Evolutionary conservation across 2,888 invertebrate species (phyloP).

Genomic region (Anticlea derivata): DNA sequence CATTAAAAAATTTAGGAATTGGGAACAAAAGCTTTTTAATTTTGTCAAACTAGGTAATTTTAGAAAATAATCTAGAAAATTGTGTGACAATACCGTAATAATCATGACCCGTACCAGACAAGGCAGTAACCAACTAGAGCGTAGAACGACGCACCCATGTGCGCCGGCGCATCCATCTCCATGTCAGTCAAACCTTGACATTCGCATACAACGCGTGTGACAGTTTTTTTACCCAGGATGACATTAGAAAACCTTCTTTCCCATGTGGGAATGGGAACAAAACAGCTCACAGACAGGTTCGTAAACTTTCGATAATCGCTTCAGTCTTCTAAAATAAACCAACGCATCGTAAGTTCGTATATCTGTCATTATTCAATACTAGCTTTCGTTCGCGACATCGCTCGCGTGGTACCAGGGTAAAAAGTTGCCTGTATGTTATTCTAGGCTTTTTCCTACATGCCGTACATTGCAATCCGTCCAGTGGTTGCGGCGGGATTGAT

Average conservation of each 20-base stretch:
- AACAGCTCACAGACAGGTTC: constrained; percentile 69
- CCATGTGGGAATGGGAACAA: constrained; percentile 65
- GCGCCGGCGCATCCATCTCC: constrained; percentile 47
- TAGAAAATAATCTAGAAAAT: constrained; percentile 13
- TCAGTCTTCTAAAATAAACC: not conserved
- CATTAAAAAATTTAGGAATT: no score
- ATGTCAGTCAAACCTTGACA: constrained; percentile 67
- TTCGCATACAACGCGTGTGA: constrained; percentile 52
- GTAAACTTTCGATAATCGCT: constrained; percentile 18
- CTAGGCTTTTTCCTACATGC: no score
- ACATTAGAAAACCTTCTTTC: constrained; percentile 65
- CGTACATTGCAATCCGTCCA: no score
- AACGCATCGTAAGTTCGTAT: no score
- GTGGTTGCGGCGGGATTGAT: no score
- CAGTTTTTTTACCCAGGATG: constrained; percentile 47
- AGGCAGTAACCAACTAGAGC: constrained; percentile 58
- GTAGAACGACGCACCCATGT: constrained; percentile 47
- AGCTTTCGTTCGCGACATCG: no score
- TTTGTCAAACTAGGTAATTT: constrained; percentile 4
- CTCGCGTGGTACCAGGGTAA: no score
- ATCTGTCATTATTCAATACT: no score
- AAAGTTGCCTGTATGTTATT: no score
- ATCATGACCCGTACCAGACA: constrained; percentile 41
- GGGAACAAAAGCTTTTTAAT: no score
- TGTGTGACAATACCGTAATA: constrained; percentile 58